Percentiles rank a stretch among this genome's conserved stretches.
phyloP scores from a whole-genome alignment of 2,888 invertebrate species.

The Dolichomitus sp. region DNA sequence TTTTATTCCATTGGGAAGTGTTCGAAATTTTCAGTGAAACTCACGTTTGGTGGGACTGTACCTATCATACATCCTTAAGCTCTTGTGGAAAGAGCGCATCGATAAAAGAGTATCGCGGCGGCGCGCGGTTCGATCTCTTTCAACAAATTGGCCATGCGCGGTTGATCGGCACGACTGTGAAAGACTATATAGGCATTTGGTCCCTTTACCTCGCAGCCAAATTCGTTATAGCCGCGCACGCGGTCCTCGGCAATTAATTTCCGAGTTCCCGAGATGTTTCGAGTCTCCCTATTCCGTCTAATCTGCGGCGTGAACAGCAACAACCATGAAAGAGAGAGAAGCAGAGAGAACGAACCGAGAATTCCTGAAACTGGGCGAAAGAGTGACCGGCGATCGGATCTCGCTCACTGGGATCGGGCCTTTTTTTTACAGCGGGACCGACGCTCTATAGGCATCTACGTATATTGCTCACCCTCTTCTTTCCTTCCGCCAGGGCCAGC shows the following conservation, averaged over 20 bases:
- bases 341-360: slow-evolving; percentile 66
- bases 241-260: slow-evolving; percentile 81
- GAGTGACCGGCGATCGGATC: slow-evolving; percentile 76
- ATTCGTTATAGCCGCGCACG: slow-evolving; percentile 60
- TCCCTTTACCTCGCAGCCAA: slow-evolving; percentile 49
- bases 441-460: slow-evolving; percentile 12
- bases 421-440: slow-evolving; percentile 71
- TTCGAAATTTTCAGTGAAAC: too few species aligned
- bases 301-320: slow-evolving; percentile 61
- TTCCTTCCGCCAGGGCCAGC: slow-evolving; percentile 74
- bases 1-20: too few species aligned
- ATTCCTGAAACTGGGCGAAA: slow-evolving; percentile 78
- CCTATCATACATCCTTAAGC: not conserved
- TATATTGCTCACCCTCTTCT: slow-evolving; percentile 25
- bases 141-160: slow-evolving; percentile 69
- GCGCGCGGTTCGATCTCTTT: slow-evolving; percentile 59
- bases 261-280: slow-evolving; percentile 53
- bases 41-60: too few species aligned
- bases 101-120: not conserved
- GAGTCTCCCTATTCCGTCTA: slow-evolving; percentile 65
- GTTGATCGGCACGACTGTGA: slow-evolving; percentile 56
- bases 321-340: slow-evolving; percentile 23
- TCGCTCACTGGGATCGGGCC: slow-evolving; percentile 70
- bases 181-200: slow-evolving; percentile 46
- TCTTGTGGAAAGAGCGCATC: not conserved